phyloP scores from a whole-genome alignment of 2,797 vertebrate species.

The Cephalopachus bancanus region DNA sequence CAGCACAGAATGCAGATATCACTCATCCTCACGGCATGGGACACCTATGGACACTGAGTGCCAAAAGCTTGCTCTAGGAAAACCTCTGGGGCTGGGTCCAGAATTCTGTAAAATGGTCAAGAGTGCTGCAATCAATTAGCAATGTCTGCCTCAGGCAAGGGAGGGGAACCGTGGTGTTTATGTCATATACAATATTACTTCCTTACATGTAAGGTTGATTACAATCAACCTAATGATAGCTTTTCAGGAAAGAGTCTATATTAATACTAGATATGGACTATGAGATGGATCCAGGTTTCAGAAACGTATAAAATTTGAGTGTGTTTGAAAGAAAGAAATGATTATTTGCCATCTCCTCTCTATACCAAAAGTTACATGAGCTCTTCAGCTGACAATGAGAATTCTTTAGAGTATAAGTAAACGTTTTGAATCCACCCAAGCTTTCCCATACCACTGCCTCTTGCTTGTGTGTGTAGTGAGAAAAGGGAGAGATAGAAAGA shows the following conservation, averaged over 20 bases:
- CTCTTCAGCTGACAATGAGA: background rate
- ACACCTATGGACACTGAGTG: background rate
- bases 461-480: background rate
- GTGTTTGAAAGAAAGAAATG: background rate
- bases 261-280: background rate
- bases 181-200: background rate
- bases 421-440: background rate
- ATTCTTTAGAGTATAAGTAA: background rate
- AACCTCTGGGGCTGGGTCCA: background rate
- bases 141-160: background rate
- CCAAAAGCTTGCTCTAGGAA: background rate
- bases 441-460: background rate
- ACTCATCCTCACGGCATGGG: background rate
- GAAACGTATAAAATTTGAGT: background rate
- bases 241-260: background rate
- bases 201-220: background rate
- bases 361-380: background rate
- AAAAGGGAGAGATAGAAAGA: rapidly evolving
- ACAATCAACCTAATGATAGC: background rate
- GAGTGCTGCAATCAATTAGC: background rate
- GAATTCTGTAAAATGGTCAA: background rate
- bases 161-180: rapidly evolving
- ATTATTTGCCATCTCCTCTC: background rate
- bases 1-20: background rate
- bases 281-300: background rate